Evolutionary conservation across 2,797 vertebrate species (phyloP).

Genomic region (Philypnodon macrostomus): DNA sequence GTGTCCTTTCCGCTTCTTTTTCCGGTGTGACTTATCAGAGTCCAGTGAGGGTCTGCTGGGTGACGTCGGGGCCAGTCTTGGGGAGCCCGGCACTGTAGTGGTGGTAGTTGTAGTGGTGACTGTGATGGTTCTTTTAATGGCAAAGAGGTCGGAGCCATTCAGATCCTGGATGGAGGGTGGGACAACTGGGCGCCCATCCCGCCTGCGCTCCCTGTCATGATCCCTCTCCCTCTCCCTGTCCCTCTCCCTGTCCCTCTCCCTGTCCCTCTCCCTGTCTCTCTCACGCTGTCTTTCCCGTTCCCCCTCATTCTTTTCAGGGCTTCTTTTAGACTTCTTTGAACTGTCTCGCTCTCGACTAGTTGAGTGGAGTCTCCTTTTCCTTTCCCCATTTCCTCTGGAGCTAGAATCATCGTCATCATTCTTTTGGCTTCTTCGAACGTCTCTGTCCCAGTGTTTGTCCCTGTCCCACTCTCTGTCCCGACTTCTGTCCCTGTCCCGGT

Average conservation of each 20-base stretch:
- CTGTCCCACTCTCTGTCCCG: slow-evolving; percentile 1
- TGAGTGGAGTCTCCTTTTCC: slow-evolving; percentile 50
- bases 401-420: slow-evolving; percentile 66
- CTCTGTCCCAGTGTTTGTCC: slow-evolving; percentile 53
- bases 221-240: slow-evolving; percentile 70
- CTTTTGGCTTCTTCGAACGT: slow-evolving; percentile 66
- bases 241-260: slow-evolving; percentile 70
- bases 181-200: slow-evolving; percentile 83
- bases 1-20: slow-evolving; percentile 74
- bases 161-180: slow-evolving; percentile 93
- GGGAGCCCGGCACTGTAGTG: slow-evolving; percentile 75
- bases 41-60: slow-evolving; percentile 51
- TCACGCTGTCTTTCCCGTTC: slow-evolving; percentile 61
- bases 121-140: slow-evolving; percentile 93
- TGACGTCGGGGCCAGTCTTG: slow-evolving; percentile 48
- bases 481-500: background rate
- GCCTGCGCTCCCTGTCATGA: slow-evolving; percentile 65
- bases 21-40: slow-evolving; percentile 65
- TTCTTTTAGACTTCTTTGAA: slow-evolving; percentile 72
- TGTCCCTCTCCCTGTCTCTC: slow-evolving; percentile 1
- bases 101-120: slow-evolving; percentile 83
- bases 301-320: slow-evolving; percentile 64
- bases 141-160: slow-evolving; percentile 87
- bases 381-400: slow-evolving; percentile 60
- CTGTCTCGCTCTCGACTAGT: slow-evolving; percentile 63